phyloP scores from a whole-genome alignment of 2,797 vertebrate species.

The Phoeniculus purpureus region DNA sequence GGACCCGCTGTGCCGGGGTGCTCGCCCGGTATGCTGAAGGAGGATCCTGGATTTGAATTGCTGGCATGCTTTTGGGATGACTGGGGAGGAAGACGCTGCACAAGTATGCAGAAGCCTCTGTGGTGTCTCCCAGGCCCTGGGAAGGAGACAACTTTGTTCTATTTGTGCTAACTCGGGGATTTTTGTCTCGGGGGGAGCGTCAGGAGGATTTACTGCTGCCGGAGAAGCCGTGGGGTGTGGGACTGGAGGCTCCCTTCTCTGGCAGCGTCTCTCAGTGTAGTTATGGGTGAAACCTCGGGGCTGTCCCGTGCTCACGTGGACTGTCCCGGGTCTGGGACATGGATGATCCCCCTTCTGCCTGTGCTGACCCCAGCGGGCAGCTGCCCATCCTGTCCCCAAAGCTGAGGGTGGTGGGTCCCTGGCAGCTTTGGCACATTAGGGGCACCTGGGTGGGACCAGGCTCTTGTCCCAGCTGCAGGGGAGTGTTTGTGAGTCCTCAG shows the following conservation, averaged over 20 bases:
- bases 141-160: slow-evolving; percentile 32
- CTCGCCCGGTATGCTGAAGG: not conserved
- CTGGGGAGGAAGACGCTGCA: slow-evolving; percentile 34
- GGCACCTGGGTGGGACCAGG: not conserved
- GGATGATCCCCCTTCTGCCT: too few relatives aligned
- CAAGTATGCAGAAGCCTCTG: slow-evolving; percentile 44
- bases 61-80: slow-evolving; percentile 48
- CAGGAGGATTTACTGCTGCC: accelerated
- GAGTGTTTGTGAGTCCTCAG: not conserved
- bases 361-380: not conserved
- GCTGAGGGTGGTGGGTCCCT: not conserved
- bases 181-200: not conserved
- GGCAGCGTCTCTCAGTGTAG: not conserved
- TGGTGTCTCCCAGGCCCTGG: slow-evolving; percentile 32
- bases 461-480: not conserved
- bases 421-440: not conserved
- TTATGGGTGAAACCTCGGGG: not conserved
- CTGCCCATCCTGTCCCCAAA: not conserved
- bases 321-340: too few relatives aligned
- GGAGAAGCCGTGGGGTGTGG: accelerated
- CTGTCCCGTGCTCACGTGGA: accelerated
- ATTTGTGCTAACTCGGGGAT: not conserved
- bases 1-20: not conserved
- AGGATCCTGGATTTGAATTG: slow-evolving; percentile 10
- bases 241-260: not conserved